A percentile compares a stretch with the other conserved stretches of the same genome.
Evolutionary conservation across 2,888 invertebrate species (phyloP).

Genomic region (Chrysolina americana): DNA sequence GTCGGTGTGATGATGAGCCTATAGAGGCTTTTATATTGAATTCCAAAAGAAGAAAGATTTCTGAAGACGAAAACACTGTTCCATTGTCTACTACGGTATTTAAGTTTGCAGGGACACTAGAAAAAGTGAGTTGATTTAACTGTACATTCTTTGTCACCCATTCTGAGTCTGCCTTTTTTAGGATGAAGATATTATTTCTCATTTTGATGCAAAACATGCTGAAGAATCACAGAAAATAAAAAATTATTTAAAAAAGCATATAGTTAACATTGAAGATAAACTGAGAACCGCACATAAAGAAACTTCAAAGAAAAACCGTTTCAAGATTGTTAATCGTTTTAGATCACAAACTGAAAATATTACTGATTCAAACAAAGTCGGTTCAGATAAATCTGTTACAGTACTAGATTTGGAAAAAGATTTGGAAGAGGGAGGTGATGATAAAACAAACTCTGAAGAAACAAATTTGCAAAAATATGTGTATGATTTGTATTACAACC

Average conservation of each 20-base stretch:
- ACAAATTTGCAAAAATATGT: constrained; percentile 69
- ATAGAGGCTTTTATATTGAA: constrained; percentile 80
- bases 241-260: constrained; percentile 70
- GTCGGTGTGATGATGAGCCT: constrained; percentile 80
- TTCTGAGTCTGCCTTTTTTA: constrained; percentile 51
- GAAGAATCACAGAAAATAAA: constrained; percentile 66
- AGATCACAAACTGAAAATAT: constrained; percentile 66
- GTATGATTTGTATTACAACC: constrained; percentile 77
- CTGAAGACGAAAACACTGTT: constrained; percentile 61
- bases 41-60: constrained; percentile 79
- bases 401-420: constrained; percentile 75
- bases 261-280: constrained; percentile 69
- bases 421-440: constrained; percentile 49
- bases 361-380: constrained; percentile 54
- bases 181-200: constrained; percentile 69
- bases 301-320: constrained; percentile 71
- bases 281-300: constrained; percentile 69
- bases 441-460: constrained; percentile 27
- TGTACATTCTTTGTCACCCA: not conserved
- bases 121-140: constrained; percentile 61
- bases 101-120: constrained; percentile 82
- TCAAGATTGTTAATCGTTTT: constrained; percentile 74
- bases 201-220: constrained; percentile 70
- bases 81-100: constrained; percentile 75
- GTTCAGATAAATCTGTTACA: constrained; percentile 65